Conservation (phyloP, 2,113 vertebrate species). For the Dinomys branickii region DNA sequence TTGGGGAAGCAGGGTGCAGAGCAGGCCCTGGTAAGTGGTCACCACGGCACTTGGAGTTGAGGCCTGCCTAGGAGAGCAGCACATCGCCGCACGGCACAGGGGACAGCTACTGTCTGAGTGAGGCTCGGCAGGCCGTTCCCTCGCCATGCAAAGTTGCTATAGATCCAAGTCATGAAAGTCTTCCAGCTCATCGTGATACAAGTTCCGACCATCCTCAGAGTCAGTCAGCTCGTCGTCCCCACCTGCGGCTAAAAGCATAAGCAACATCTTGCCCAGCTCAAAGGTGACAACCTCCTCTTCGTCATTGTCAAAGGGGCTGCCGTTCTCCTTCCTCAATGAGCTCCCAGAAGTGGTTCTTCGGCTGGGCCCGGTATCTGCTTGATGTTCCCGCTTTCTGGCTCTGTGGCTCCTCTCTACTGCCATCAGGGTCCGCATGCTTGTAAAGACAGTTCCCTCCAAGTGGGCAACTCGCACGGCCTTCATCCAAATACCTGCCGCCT, state of each 20-base stretch:
- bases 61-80: slow-evolving; percentile 92
- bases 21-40: slow-evolving; percentile 89
- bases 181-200: slow-evolving; percentile 98
- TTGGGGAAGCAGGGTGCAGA: slow-evolving; percentile 76
- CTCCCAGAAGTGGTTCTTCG: slow-evolving; percentile 97
- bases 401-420: slow-evolving; percentile 96
- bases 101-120: slow-evolving; percentile 94
- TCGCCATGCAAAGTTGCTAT: slow-evolving; percentile 91
- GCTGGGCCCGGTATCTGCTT: slow-evolving; percentile 93
- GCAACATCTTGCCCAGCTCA: slow-evolving; percentile 98
- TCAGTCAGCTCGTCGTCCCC: slow-evolving; percentile 96
- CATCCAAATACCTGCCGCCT: slow-evolving; percentile 97
- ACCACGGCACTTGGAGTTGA: slow-evolving; percentile 92
- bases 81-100: slow-evolving; percentile 93
- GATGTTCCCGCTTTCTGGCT: slow-evolving; percentile 94
- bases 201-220: slow-evolving; percentile 99
- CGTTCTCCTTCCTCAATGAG: slow-evolving; percentile 95
- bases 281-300: slow-evolving; percentile 98
- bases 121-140: slow-evolving; percentile 91
- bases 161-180: slow-evolving; percentile 98
- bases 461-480: slow-evolving; percentile 97
- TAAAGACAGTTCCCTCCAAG: slow-evolving; percentile 99
- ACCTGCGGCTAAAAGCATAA: slow-evolving; percentile 97
- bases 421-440: slow-evolving; percentile 98
- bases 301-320: slow-evolving; percentile 93